Evolutionary conservation across 2,888 invertebrate genomes (phyloP).

Genomic region (Drosophila nr. medialis): DNA sequence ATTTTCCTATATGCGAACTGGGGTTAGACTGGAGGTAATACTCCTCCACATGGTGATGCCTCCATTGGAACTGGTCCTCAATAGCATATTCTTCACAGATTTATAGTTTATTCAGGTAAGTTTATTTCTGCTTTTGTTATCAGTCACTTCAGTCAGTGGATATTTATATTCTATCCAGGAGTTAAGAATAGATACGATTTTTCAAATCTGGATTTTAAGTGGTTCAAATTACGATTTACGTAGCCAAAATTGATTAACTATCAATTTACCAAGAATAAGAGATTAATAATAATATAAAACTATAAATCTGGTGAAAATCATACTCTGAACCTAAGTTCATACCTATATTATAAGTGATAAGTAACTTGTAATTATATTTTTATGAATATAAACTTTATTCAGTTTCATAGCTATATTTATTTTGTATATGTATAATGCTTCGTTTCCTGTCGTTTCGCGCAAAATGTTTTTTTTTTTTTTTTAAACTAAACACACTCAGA

Average conservation of each 20-base stretch:
- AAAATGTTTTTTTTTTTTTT: conserved; percentile 42
- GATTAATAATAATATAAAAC: background rate
- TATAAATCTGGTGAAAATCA: background rate
- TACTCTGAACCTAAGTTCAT: background rate
- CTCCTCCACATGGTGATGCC: background rate
- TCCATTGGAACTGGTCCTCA: background rate
- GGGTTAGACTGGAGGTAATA: no score
- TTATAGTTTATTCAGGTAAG: background rate
- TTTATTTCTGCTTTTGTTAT: background rate
- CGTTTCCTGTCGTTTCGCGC: conserved; percentile 58
- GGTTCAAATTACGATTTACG: no score
- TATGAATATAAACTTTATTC: conserved; percentile 75
- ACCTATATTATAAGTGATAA: no score
- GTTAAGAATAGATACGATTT: no score
- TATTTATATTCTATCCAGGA: no score
- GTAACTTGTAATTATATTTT: conserved; percentile 55
- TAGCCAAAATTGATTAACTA: no score
- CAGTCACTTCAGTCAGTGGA: no score
- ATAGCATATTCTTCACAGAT: background rate
- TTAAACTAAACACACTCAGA: conserved; percentile 75
- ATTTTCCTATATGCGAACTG: background rate
- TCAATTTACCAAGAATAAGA: no score
- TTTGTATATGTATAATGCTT: conserved; percentile 63
- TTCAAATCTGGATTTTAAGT: no score
- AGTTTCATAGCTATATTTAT: conserved; percentile 65